Percentiles rank a stretch among this genome's conserved stretches.
Conservation (phyloP, 2,888 invertebrate genomes). For the Automeris io region DNA sequence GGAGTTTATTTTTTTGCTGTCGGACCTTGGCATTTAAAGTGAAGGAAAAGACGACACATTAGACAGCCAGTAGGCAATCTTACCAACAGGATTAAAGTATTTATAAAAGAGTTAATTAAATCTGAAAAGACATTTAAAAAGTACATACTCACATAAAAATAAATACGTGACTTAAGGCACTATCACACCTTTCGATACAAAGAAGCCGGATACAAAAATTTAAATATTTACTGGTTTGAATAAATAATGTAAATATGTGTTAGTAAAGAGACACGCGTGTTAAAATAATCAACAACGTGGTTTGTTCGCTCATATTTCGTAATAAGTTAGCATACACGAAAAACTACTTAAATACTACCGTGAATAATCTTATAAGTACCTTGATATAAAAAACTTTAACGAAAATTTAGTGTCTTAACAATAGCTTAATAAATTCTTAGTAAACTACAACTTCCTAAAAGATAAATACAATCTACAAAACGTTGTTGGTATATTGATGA, state of each 20-base stretch:
- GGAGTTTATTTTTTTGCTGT: constrained; percentile 29
- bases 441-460: no score
- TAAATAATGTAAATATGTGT: constrained; percentile 6
- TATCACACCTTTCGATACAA: not conserved
- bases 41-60: constrained; percentile 49
- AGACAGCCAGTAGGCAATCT: constrained; percentile 23
- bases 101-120: constrained; percentile 29
- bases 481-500: no score
- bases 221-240: constrained; percentile 10
- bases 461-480: no score
- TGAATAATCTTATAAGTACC: no score
- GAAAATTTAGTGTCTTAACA: no score
- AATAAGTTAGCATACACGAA: no score
- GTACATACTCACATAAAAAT: constrained; percentile 19
- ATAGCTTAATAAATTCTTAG: no score
- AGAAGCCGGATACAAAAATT: constrained; percentile 6
- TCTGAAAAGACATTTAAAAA: constrained; percentile 28
- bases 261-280: not conserved
- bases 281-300: not conserved
- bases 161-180: constrained; percentile 14
- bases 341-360: no score
- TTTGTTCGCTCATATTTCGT: no score
- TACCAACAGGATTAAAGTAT: constrained; percentile 29
- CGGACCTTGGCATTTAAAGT: constrained; percentile 54
- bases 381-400: no score